phyloP scores from a whole-genome alignment of 2,797 vertebrate genomes.

The Pseudomugil gertrudae region DNA sequence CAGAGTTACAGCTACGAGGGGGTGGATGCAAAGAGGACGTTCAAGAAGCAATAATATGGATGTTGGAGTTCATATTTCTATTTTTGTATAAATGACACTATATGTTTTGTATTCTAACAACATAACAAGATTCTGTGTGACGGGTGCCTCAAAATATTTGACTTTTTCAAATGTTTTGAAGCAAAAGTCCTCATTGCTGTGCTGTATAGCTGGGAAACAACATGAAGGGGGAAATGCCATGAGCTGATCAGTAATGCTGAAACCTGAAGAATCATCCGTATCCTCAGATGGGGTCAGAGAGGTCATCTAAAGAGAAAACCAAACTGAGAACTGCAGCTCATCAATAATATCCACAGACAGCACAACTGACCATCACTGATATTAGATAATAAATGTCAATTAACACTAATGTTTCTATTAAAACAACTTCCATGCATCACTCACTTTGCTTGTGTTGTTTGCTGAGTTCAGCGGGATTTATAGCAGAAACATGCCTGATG shows the following conservation, averaged over 20 bases:
- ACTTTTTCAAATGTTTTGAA: slow-evolving; percentile 5
- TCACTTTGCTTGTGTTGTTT: background rate
- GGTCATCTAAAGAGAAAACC: background rate
- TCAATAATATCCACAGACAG: background rate
- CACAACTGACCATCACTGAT: background rate
- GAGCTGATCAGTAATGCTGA: background rate
- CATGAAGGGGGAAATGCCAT: background rate
- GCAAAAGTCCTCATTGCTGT: background rate
- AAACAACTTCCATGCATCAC: slow-evolving; percentile 32
- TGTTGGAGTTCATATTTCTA: slow-evolving; percentile 31
- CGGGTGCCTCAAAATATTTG: slow-evolving; percentile 34
- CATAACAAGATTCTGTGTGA: slow-evolving; percentile 13
- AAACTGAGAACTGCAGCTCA: background rate
- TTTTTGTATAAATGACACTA: slow-evolving; percentile 37
- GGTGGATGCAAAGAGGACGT: slow-evolving; percentile 90
- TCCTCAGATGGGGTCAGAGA: background rate
- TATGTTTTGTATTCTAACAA: slow-evolving; percentile 22
- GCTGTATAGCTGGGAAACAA: background rate
- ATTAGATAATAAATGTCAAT: background rate
- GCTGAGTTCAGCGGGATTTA: background rate
- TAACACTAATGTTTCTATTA: slow-evolving; percentile 30
- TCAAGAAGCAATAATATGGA: slow-evolving; percentile 86
- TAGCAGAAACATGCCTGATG: background rate
- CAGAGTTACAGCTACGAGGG: slow-evolving; percentile 91
- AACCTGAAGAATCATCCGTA: background rate